A percentile compares a stretch with the other conserved stretches of the same genome.
phyloP scores from a whole-genome alignment of 92 coral and sea anemone species.

The Blastomussa wellsi region DNA sequence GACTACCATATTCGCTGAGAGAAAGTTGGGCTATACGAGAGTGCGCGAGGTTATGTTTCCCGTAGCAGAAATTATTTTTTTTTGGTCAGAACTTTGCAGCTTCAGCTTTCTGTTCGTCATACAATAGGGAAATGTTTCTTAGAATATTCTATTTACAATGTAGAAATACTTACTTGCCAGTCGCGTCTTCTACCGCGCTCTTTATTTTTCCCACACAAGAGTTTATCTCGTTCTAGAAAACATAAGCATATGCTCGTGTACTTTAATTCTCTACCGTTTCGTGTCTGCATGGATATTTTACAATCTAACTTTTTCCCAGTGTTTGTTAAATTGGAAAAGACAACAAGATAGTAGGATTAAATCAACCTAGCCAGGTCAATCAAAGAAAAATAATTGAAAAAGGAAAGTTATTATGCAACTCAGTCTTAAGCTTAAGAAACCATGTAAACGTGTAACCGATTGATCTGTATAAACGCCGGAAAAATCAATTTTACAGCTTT shows the following conservation, averaged over 20 bases:
- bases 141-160: background rate
- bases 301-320: too few relatives aligned
- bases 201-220: constrained; percentile 68
- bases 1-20: too few relatives aligned
- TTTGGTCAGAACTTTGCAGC: background rate
- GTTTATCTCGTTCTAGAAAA: constrained; percentile 74
- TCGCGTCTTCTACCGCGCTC: constrained; percentile 66
- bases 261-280: background rate
- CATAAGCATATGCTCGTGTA: background rate
- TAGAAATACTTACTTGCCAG: constrained; percentile 57
- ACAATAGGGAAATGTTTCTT: background rate
- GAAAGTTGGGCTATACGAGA: too few relatives aligned
- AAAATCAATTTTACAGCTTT: too few relatives aligned
- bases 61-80: too few relatives aligned
- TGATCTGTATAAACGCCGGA: too few relatives aligned
- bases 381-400: too few relatives aligned
- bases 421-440: background rate
- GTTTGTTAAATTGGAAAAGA: too few relatives aligned
- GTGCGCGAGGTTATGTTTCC: too few relatives aligned
- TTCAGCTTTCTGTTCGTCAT: background rate
- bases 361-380: too few relatives aligned
- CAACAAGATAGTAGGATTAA: too few relatives aligned
- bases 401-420: background rate
- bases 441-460: background rate
- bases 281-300: too few relatives aligned